Evolutionary conservation across 1,140 invertebrate species (phyloP).

Genomic region (Oncopodura yosiiana): DNA sequence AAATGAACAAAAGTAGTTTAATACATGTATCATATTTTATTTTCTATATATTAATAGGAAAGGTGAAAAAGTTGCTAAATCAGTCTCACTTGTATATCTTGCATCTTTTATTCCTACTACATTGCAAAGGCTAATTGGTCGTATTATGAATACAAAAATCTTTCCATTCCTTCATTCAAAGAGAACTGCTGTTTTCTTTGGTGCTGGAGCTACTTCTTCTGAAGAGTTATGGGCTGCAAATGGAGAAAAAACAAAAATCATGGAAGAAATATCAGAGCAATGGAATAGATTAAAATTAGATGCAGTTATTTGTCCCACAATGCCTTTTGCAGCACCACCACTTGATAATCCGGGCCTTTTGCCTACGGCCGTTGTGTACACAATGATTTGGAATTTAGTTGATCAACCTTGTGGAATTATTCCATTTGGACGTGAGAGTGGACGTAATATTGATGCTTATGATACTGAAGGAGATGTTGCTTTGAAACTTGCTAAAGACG

Average conservation of each 20-base stretch:
- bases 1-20: too few relatives aligned
- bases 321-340: conserved; percentile 32
- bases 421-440: conserved; percentile 27
- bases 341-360: conserved; percentile 25
- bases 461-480: conserved; percentile 30
- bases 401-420: conserved; percentile 32
- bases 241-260: conserved; percentile 27
- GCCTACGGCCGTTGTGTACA: conserved; percentile 21
- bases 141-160: conserved; percentile 19
- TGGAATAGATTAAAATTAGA: conserved; percentile 26
- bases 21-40: background rate
- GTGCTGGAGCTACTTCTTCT: conserved; percentile 22
- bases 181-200: conserved; percentile 22
- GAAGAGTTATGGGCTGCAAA: conserved; percentile 27
- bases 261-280: conserved; percentile 15
- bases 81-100: conserved; percentile 18
- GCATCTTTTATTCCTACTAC: conserved; percentile 15
- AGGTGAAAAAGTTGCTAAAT: conserved; percentile 28
- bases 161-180: conserved; percentile 30
- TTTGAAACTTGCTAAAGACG: conserved; percentile 30
- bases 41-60: conserved; percentile 29
- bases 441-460: conserved; percentile 25
- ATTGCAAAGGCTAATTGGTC: conserved; percentile 17
- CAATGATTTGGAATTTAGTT: conserved; percentile 30
- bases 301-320: conserved; percentile 23